These are phyloP conservation scores for Trogon surrucura DNA, from an alignment of 2,113 vertebrate genomes.

Conservation along the genomic window DNA sequence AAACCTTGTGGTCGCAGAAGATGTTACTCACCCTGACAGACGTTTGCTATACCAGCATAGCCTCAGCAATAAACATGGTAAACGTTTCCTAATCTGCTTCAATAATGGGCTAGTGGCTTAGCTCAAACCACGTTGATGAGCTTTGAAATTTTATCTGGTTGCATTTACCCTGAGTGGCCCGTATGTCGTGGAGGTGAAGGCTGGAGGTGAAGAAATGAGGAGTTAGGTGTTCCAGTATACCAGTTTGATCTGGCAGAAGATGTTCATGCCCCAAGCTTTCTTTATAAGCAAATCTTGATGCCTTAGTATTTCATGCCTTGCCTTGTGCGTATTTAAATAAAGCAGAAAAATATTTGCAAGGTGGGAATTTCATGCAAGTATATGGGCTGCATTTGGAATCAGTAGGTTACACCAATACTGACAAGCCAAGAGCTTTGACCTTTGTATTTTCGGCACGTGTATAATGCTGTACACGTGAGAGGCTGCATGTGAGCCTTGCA, in stretches of 20 bases:
- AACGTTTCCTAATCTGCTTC: background rate
- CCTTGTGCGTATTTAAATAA: background rate
- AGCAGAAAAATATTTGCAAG: background rate
- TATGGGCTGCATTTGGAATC: background rate
- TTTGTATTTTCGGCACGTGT: background rate
- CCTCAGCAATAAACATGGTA: background rate
- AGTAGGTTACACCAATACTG: background rate
- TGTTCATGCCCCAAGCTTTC: background rate
- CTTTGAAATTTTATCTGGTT: background rate
- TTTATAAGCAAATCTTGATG: background rate
- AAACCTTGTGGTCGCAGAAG: background rate
- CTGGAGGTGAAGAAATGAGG: background rate
- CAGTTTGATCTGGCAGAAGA: background rate
- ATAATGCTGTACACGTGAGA: background rate
- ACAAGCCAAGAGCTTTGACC: background rate
- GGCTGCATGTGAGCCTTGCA: background rate
- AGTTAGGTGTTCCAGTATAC: background rate
- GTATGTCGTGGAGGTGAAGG: fast-evolving
- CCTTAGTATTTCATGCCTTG: background rate
- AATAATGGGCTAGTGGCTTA: background rate
- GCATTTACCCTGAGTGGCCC: background rate
- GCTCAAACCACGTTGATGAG: fast-evolving
- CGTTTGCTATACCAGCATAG: background rate
- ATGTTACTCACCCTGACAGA: background rate
- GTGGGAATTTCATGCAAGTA: background rate